These are phyloP conservation scores for Meta bourneti DNA, from an alignment of 2,888 invertebrate genomes.

Conservation along the genomic window DNA sequence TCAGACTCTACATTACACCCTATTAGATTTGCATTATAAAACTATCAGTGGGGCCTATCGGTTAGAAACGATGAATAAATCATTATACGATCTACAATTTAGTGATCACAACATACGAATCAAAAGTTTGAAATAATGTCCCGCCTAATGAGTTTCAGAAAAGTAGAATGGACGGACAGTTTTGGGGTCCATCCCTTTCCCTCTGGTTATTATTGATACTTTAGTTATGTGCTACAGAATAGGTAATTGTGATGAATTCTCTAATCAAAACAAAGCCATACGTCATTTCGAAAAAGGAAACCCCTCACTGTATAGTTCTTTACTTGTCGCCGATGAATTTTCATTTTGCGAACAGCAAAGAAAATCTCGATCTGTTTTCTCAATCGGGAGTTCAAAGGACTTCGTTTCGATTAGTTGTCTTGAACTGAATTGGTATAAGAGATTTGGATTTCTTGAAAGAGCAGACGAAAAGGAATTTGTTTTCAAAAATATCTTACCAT, in stretches of 20 bases:
- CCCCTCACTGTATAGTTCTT: too few relatives aligned
- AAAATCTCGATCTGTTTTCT: too few relatives aligned
- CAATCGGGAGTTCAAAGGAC: too few relatives aligned
- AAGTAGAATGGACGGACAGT: background rate
- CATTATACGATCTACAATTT: constrained; percentile 2
- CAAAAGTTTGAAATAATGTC: constrained; percentile 16
- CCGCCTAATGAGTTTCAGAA: background rate
- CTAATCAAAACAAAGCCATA: background rate
- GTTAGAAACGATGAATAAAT: constrained; percentile 40
- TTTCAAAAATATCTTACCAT: too few relatives aligned
- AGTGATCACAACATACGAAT: background rate
- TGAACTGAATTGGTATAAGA: too few relatives aligned
- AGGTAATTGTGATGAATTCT: background rate
- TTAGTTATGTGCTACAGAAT: background rate
- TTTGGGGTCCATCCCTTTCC: background rate
- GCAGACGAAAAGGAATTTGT: too few relatives aligned
- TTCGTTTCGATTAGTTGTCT: too few relatives aligned
- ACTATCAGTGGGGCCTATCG: constrained; percentile 12
- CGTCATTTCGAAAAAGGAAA: background rate
- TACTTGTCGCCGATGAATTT: too few relatives aligned
- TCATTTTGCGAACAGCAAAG: too few relatives aligned
- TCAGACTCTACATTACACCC: background rate
- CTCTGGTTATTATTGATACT: background rate
- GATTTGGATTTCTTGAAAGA: too few relatives aligned
- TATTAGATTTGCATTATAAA: constrained; percentile 26